Evolutionary conservation across 2,113 vertebrate genomes (phyloP).

Genomic region (Nothocercus julius): DNA sequence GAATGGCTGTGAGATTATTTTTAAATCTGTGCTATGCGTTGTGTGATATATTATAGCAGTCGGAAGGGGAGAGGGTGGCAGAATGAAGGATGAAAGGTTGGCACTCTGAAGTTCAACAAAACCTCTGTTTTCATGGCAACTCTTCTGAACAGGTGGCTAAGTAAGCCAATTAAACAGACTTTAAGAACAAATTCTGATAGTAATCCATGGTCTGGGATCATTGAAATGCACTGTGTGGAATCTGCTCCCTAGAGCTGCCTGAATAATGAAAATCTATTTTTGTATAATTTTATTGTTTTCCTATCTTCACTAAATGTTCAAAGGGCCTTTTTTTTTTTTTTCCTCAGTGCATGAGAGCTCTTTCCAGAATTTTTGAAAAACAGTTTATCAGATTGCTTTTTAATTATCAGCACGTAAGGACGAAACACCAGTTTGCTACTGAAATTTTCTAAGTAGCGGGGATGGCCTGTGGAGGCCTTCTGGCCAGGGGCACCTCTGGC

Average conservation of each 20-base stretch:
- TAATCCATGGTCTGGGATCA: constrained; percentile 54
- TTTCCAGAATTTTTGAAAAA: not conserved
- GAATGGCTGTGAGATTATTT: not conserved
- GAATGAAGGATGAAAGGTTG: constrained; percentile 2
- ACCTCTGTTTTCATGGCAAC: constrained; percentile 21
- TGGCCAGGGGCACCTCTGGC: not conserved
- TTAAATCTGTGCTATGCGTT: not conserved
- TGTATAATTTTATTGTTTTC: constrained; percentile 34
- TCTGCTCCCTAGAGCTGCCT: constrained; percentile 9
- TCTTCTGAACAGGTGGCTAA: constrained; percentile 56
- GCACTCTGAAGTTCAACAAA: constrained; percentile 11
- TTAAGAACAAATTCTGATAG: constrained; percentile 61
- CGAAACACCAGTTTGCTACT: not conserved
- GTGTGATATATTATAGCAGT: not conserved
- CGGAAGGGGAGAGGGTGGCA: not conserved
- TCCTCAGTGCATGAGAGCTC: not conserved
- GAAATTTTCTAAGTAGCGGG: not conserved
- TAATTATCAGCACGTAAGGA: not conserved
- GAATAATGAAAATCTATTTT: constrained; percentile 48
- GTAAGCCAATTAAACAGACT: constrained; percentile 62
- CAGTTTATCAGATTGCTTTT: not conserved
- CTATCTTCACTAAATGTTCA: not conserved
- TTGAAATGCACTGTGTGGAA: constrained; percentile 29
- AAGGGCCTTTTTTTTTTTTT: not conserved
- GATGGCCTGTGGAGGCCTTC: not conserved